phyloP scores from a whole-genome alignment of 2,113 vertebrate species.

The Brachyhypopomus occidentalis region DNA sequence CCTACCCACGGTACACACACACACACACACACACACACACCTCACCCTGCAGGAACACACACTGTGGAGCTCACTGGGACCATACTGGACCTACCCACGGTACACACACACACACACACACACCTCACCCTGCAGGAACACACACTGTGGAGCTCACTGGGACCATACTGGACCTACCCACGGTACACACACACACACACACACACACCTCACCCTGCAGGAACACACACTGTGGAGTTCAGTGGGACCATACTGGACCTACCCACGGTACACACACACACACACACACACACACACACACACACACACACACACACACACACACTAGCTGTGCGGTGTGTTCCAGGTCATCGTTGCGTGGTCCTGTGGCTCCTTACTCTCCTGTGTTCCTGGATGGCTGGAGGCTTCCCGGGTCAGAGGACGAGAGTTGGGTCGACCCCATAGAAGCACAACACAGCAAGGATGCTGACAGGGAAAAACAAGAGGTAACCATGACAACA shows the following conservation, averaged over 20 bases:
- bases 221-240: no score
- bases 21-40: slow-evolving; percentile 14
- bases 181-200: background rate
- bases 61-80: slow-evolving; percentile 82
- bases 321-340: background rate
- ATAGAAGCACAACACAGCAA: slow-evolving; percentile 82
- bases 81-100: slow-evolving; percentile 81
- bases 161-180: background rate
- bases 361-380: slow-evolving; percentile 72
- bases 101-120: slow-evolving; percentile 49
- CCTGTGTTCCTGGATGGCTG: slow-evolving; percentile 81
- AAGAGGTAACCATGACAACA: slow-evolving; percentile 62
- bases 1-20: background rate
- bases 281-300: background rate
- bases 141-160: background rate
- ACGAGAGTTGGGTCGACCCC: slow-evolving; percentile 83
- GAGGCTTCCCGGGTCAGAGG: slow-evolving; percentile 75
- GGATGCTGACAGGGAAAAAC: slow-evolving; percentile 72
- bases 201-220: no score
- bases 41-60: slow-evolving; percentile 72
- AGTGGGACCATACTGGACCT: no score
- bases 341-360: slow-evolving; percentile 75
- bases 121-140: no score
- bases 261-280: no score
- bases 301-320: background rate